Conservation (phyloP, 1,140 invertebrate genomes). For the Heterodera carotae region DNA sequence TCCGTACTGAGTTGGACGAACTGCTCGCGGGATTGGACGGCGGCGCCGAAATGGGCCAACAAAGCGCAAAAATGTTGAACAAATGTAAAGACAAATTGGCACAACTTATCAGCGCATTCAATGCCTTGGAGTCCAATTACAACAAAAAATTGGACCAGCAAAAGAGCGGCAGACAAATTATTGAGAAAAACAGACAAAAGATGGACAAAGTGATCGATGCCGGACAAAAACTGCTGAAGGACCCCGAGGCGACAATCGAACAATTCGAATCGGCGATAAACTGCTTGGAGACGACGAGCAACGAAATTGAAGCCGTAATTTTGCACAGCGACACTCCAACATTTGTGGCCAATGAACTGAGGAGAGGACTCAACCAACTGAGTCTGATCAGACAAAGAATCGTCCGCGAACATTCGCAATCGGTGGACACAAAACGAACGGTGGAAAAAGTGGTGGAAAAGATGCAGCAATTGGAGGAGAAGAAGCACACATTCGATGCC, state of each 20-base stretch:
- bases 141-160: background rate
- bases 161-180: background rate
- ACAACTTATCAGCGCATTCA: background rate
- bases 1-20: background rate
- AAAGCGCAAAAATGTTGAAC: background rate
- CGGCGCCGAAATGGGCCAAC: background rate
- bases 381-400: background rate
- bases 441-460: constrained; percentile 8
- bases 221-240: constrained; percentile 8
- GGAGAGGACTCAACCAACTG: background rate
- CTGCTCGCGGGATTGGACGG: background rate
- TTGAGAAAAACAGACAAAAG: background rate
- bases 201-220: constrained; percentile 9
- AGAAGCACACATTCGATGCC: background rate
- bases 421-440: background rate
- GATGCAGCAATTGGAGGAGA: background rate
- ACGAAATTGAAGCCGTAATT: background rate
- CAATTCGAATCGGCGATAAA: constrained; percentile 7
- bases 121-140: background rate
- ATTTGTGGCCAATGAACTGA: constrained; percentile 1
- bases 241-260: constrained; percentile 20
- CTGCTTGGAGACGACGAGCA: background rate
- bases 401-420: background rate
- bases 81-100: background rate
- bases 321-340: background rate